A percentile compares a stretch with the other conserved stretches of the same genome.
Conservation (phyloP, 64 coral and sea anemone species). For the Stichodactyla mertensii region DNA sequence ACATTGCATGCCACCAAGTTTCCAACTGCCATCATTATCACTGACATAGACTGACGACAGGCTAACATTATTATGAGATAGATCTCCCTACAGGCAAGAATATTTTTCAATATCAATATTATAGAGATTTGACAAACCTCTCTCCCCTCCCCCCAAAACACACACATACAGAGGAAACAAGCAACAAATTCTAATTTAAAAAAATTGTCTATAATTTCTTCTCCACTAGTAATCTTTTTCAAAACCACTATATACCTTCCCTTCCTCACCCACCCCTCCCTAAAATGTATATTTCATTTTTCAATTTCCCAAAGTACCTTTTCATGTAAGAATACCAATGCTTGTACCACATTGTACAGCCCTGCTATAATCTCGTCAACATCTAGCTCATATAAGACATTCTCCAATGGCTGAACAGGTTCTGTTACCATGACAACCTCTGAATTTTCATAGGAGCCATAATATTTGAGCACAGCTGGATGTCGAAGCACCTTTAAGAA, state of each 20-base stretch:
- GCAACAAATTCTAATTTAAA: no score
- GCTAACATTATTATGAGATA: constrained; percentile 89
- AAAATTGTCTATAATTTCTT: no score
- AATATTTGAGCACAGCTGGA: constrained; percentile 77
- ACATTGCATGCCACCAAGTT: constrained; percentile 83
- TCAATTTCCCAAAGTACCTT: constrained; percentile 44
- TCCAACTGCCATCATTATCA: constrained; percentile 81
- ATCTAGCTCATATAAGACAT: constrained; percentile 57
- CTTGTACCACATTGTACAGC: constrained; percentile 74
- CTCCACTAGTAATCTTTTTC: neutral
- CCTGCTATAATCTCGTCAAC: constrained; percentile 81
- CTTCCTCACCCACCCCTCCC: no score
- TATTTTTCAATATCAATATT: no score
- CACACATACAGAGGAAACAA: no score
- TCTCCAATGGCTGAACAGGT: constrained; percentile 67
- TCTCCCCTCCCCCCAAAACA: no score
- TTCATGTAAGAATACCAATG: constrained; percentile 89
- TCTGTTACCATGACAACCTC: constrained; percentile 89
- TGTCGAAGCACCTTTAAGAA: constrained; percentile 80
- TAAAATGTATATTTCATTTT: neutral
- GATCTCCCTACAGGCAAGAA: constrained; percentile 53
- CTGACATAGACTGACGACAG: constrained; percentile 84
- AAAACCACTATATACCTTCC: neutral
- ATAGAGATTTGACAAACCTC: no score
- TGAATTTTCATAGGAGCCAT: constrained; percentile 62